Base-by-base conservation (phyloP, 2,797 vertebrate genomes). In the Darevskia nairensis region DNA sequence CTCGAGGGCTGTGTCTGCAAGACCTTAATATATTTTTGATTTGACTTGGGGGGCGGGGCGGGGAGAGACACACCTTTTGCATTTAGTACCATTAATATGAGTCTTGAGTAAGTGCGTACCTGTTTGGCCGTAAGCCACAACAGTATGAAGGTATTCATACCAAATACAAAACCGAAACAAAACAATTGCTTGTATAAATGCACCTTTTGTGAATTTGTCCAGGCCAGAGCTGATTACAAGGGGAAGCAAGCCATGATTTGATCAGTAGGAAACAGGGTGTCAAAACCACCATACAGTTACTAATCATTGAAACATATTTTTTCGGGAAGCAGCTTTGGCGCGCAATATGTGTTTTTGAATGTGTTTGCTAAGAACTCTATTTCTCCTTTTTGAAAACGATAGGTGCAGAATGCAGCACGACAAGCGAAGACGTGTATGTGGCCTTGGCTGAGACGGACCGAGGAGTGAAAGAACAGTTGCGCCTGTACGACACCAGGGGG, bases 391-490 rank as follows among this genome's bases (percentile, higher is more conserved):
- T 92, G 80, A 35, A 77, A 87, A 86, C 66, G 78, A 61, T 88
- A 99, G 99, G 98, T 55, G 96, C 96, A 8, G 98, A 98, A 93
- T 98, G 97, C 15, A 97, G 90, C n/a, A 98, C 98, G 94, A 99
- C 98, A 0, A 97, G 98, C 96, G 99, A 99, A 94, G 99, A 99
- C 1, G 97, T 99, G 66, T 99, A 99, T 0, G 96, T 99, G 95
- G 98, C 98, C 0, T 98, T 98, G 0, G 98, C 99, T 88, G 98
- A 99, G 94, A 99, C 99, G 0, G 98, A 99, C 79, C 97, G 98
- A 0, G 98, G 99, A 0, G 97, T 99, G 72, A 98, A 97, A 94
- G 98, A 99, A 10, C 98, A 99, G 96, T 87, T 99, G 41, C 97
- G 98, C 61, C 97, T 99, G 0, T 99, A 99, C 1, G 98, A 99